Evolutionary conservation across 2,888 invertebrate species (phyloP), one percentile per base, ranked within the genome.

Genomic region (Tromatobia lineatoria): DNA sequence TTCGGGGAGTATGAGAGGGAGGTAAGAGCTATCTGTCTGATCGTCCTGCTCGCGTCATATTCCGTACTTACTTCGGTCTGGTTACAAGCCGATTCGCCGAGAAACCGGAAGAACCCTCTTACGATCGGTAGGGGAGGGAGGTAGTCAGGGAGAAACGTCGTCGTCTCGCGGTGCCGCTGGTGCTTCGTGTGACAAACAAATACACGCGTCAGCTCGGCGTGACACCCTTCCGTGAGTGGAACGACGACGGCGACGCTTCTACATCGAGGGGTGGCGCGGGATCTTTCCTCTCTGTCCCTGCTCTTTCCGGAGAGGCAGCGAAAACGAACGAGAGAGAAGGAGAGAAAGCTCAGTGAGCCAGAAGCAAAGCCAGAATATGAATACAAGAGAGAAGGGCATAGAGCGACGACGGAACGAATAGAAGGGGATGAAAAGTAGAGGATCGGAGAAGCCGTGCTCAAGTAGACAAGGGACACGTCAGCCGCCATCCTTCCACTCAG

Each of bases 401-500:
- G 47, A 38, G 66, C 52, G 23, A 78, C 80, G 88, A 82, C 85
- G 88, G 64, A 61, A 75, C 78, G 80, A 76, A 74, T 54, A 75
- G 76, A 18, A 80, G 86, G 86, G 90, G 90, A 90, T 91, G 91
- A 90, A 91, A 91, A 90, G 91, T 90, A 88, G 90, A 92, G 92
- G 91, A 90, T 91, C 89, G 90, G 90, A 89, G 91, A 89, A 92
- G 90, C 90, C 92, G 93, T 93, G 93, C 92, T 93, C 93, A 93
- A 93, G 93, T 93, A 93, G 93, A 93, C 93, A 92, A 91, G 93
- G 92, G 92, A 91, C 91, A 91, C 90, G 91, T 91, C 91, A 90
- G 91, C 90, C 90, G 87, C 88, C 90, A 89, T 91, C 90, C 91
- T 90, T 91, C 91, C 91, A 91, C 92, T 92, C 91, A 91, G 92